phyloP scores from a whole-genome alignment of 2,113 vertebrate genomes.

The Chaetops frenatus region DNA sequence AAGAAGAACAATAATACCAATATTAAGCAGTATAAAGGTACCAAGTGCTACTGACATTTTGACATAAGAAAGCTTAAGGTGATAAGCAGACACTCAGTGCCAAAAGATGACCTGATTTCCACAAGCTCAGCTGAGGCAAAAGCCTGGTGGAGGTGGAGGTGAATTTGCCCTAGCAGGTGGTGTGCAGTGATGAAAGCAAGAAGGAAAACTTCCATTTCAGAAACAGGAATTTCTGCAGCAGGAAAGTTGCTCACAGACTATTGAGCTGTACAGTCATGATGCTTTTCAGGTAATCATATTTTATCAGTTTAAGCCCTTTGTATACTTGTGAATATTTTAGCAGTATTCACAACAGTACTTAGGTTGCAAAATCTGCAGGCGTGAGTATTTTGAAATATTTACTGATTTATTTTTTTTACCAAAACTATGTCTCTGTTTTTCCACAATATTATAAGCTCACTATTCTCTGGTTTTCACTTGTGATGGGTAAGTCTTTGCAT shows the following conservation, averaged over 20 bases:
- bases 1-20: background rate
- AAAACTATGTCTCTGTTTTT: background rate
- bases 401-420: background rate
- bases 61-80: conserved; percentile 1
- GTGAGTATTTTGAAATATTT: background rate
- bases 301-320: background rate
- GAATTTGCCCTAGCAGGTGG: background rate
- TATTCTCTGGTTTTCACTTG: background rate
- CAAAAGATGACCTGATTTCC: background rate
- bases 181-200: background rate
- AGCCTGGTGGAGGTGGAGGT: background rate
- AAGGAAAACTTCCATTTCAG: background rate
- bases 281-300: background rate
- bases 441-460: background rate
- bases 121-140: background rate
- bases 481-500: background rate
- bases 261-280: background rate
- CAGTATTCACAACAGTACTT: background rate
- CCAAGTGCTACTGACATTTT: background rate
- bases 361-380: background rate
- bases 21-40: conserved; percentile 6
- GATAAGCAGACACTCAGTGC: background rate
- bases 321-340: background rate
- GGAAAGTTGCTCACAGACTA: background rate
- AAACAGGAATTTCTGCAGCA: background rate